phyloP scores from a whole-genome alignment of 2,797 vertebrate genomes.

The Acrossocheilus fasciatus region DNA sequence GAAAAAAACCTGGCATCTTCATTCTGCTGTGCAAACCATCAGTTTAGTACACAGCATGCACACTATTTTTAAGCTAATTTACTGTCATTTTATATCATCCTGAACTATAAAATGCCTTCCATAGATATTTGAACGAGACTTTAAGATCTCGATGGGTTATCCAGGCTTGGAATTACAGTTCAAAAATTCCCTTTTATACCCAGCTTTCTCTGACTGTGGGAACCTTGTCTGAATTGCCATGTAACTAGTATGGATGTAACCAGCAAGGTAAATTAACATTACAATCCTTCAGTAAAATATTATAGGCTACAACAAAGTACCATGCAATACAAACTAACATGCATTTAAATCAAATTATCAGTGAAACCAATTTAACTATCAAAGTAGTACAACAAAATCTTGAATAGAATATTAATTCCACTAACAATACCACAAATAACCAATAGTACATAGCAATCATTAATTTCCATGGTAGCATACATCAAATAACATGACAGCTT shows the following conservation, averaged over 20 bases:
- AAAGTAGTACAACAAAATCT: background rate
- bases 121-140: background rate
- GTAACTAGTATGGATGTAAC: background rate
- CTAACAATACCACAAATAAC: background rate
- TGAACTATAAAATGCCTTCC: background rate
- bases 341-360: background rate
- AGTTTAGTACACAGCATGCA: background rate
- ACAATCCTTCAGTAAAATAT: background rate
- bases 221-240: background rate
- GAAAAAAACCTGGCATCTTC: constrained; percentile 3
- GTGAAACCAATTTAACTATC: background rate
- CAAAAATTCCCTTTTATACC: background rate
- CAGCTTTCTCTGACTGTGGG: background rate
- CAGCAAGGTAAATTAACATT: background rate
- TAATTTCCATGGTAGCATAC: background rate
- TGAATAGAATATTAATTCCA: background rate
- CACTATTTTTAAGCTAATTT: background rate
- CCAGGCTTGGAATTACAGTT: background rate
- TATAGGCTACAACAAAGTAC: background rate
- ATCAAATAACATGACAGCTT: background rate
- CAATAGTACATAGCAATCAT: background rate
- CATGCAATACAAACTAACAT: background rate
- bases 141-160: background rate
- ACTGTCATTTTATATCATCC: background rate
- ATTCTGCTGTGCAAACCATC: background rate